Evolutionary conservation across 2,113 vertebrate species (phyloP), one percentile per base, ranked within the genome.

Genomic region (Stercorarius parasiticus): DNA sequence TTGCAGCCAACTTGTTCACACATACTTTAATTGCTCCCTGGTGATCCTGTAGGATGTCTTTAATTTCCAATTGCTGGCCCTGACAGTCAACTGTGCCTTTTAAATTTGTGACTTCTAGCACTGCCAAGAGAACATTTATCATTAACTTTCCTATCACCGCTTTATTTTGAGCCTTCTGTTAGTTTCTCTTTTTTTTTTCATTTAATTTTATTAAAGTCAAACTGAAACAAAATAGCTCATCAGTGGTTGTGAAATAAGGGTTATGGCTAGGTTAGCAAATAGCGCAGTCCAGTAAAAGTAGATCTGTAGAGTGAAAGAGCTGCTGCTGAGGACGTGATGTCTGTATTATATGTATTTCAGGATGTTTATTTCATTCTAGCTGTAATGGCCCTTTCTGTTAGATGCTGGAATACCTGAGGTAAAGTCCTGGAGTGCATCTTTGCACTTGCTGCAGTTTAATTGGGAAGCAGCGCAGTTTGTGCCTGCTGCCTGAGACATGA

Each of bases 71-170:
- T 65, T 86, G 15, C 70, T 74, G 23, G 34, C 59, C 72, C 29
- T 64, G 29, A 49, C 81, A 30, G 26, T 64, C 80, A 90, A 15
- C 3, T 5, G 13, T 91, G 61, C n/a, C 26, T 95, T 95, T 95
- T 69, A 90, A 76, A 92, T 96, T 83, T 94, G 34, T 90, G 84
- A 64, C 81, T 93, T 95, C 77, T 93, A 87, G 32, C 83, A 76
- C 49, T 77, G 38, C 56, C 65, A 69, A 29, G 9, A 76, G n/a
- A 94, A 76, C 19, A 13, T 49, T 80, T 89, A 15, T 61, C 79
- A 56, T 72, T 40, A 86, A 47, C 42, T 86, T 83, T 34, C 59
- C 77, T 78, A 49, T 76, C 40, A 45, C 45, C 11, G 5, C 70
- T 95, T 95, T 95, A 65, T 90, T 95, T 53, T 78, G 27, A 95